Evolutionary conservation across 2,113 vertebrate genomes (phyloP).

Genomic region (Electrona antarctica): DNA sequence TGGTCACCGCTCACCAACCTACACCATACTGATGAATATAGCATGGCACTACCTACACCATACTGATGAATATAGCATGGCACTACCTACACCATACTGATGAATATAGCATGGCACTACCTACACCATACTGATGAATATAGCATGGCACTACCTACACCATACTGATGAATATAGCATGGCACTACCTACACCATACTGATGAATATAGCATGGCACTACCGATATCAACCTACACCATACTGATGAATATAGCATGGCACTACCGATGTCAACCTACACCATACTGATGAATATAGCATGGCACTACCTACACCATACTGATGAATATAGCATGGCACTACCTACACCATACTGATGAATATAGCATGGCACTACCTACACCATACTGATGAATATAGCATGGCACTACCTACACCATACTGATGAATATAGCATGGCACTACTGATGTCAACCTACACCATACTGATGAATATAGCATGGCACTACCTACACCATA

Average conservation of each 20-base stretch:
- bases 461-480: conserved; percentile 11
- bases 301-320: too few relatives aligned
- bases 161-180: too few relatives aligned
- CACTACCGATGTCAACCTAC: conserved; percentile 23
- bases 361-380: neutral
- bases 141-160: too few relatives aligned
- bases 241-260: neutral
- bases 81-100: too few relatives aligned
- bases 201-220: neutral
- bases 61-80: neutral
- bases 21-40: conserved; percentile 8
- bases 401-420: neutral
- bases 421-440: too few relatives aligned
- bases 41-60: too few relatives aligned
- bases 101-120: neutral
- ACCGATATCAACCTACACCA: conserved; percentile 32
- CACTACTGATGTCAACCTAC: too few relatives aligned
- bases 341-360: too few relatives aligned
- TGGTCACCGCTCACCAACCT: neutral
- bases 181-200: too few relatives aligned
- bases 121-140: too few relatives aligned
- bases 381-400: too few relatives aligned
- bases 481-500: conserved; percentile 8
- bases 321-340: neutral
- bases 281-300: too few relatives aligned